Evolutionary conservation across 2,888 invertebrate genomes (phyloP), one percentile per base, ranked within the genome.

Genomic region (Sarcophaga caerulescens): DNA sequence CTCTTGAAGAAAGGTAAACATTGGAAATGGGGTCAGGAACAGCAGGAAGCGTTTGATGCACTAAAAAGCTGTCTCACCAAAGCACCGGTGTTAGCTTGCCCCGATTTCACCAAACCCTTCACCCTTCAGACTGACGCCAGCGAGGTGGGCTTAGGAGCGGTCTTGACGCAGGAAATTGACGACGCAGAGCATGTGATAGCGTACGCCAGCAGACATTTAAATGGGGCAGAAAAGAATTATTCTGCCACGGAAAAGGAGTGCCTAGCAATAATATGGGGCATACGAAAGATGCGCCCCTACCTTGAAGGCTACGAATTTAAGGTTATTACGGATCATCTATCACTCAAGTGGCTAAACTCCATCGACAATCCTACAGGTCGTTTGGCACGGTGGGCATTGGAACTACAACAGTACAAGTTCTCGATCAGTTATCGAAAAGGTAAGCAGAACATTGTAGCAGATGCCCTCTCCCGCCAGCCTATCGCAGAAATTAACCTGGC

Each of bases 71-170:
- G 62, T 17, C 57, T 70, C 12, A 78, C 66, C 0, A 52, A 73
- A 25, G 68, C 81, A n/a, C 77, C 73, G 5, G 21, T 77, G 0
- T 47, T 81, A 6, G 81, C 81, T 0, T 80, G 76, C n/a, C 84
- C 73, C 1, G 73, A 81, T 19, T 77, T 77, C 35, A 21, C 25
- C 35, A 25, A 52, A 35, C 57, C 0, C 19, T n/a, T n/a, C n/a
- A n/a, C n/a, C n/a, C n/a, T 69, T 6, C 84, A 84, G 12, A 84
- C 79, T 1, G 79, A 84, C 11, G 59, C 84, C 19, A 80, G 84
- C 25, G 74, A 79, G 3, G 75, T 65, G 8, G 70, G 79, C 1
- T n/a, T 84, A 2, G 78, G 83, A 6, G 80, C 65, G 0, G 80
- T 84, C 3, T 47, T 84, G 17, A 85, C 85, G 1, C 69, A 85